Conservation (phyloP, 2,797 vertebrate species). For the Hypotaenidia philippensis region DNA sequence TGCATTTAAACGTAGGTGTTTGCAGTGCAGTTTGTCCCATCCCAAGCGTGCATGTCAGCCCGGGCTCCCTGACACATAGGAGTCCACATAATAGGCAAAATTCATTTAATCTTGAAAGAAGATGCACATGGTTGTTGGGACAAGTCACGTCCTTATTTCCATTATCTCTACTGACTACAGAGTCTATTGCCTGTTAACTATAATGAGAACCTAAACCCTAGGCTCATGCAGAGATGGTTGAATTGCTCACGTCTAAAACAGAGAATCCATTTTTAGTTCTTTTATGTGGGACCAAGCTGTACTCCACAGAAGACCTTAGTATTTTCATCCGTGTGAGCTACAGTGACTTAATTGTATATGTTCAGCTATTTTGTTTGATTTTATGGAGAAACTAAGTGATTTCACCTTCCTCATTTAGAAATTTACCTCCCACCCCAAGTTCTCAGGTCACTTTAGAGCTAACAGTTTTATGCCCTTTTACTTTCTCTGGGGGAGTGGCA, state of each 20-base stretch:
- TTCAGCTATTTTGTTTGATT: not conserved
- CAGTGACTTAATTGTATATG: not conserved
- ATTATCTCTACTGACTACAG: not conserved
- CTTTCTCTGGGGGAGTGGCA: not conserved
- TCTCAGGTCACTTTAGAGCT: not conserved
- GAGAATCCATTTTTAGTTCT: not conserved
- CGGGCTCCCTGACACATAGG: not conserved
- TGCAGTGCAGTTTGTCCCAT: not conserved
- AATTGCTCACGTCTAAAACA: not conserved
- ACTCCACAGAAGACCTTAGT: not conserved
- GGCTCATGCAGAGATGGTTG: not conserved
- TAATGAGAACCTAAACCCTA: not conserved
- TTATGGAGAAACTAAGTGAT: not conserved
- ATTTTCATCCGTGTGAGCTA: not conserved
- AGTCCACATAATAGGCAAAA: not conserved
- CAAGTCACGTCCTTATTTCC: not conserved
- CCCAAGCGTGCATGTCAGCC: accelerated
- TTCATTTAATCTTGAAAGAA: not conserved
- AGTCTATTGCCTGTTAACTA: not conserved
- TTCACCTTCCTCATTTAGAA: not conserved
- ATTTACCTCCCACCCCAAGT: not conserved
- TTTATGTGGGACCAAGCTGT: not conserved
- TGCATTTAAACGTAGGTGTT: not conserved
- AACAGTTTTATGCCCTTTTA: not conserved
- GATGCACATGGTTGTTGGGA: accelerated